These are phyloP conservation scores for Zeuzera pyrina DNA, from an alignment of 2,888 invertebrate genomes.

Conservation along the genomic window DNA sequence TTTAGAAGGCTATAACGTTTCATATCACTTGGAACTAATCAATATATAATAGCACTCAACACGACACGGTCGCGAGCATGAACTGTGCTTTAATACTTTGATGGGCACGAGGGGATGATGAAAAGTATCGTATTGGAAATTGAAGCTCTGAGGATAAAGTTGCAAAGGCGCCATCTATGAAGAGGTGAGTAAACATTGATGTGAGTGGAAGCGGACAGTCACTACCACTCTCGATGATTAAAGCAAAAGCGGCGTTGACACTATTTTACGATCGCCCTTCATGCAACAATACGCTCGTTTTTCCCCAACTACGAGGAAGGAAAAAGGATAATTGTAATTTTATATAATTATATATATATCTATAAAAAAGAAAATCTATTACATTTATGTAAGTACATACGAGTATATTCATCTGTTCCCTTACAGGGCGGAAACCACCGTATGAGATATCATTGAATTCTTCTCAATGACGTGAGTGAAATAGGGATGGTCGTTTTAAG, in stretches of 20 bases:
- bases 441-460: too few relatives aligned
- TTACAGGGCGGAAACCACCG: too few relatives aligned
- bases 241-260: slow-evolving; percentile 63
- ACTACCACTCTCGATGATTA: slow-evolving; percentile 68
- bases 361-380: too few relatives aligned
- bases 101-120: slow-evolving; percentile 40
- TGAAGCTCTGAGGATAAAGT: slow-evolving; percentile 43
- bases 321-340: too few relatives aligned
- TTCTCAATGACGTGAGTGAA: too few relatives aligned
- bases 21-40: slow-evolving; percentile 28
- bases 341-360: too few relatives aligned
- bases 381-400: too few relatives aligned
- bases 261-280: slow-evolving; percentile 49
- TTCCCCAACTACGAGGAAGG: too few relatives aligned
- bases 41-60: slow-evolving; percentile 23
- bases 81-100: slow-evolving; percentile 28
- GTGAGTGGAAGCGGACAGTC: slow-evolving; percentile 58
- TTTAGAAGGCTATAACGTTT: too few relatives aligned
- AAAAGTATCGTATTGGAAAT: slow-evolving; percentile 50
- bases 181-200: slow-evolving; percentile 59
- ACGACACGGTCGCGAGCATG: slow-evolving; percentile 5
- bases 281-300: neutral
- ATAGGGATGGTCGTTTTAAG: too few relatives aligned
- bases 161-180: slow-evolving; percentile 57
- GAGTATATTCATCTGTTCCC: too few relatives aligned